These are phyloP conservation scores for Dermochelys coriacea DNA, from an alignment of 2,797 vertebrate species.

Conservation along the genomic window DNA sequence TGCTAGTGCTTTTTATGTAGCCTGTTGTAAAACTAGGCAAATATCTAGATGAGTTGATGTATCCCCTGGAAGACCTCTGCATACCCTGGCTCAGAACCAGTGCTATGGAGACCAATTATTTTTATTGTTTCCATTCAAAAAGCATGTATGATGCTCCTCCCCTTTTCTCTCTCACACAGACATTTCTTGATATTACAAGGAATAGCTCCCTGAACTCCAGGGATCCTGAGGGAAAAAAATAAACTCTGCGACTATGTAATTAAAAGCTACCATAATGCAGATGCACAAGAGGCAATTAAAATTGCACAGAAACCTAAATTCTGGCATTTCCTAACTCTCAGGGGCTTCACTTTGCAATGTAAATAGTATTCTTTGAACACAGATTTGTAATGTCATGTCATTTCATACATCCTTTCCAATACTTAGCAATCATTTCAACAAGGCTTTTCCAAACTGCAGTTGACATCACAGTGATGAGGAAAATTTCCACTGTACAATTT, in stretches of 20 bases:
- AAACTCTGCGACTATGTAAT: background rate
- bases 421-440: background rate
- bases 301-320: background rate
- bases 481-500: background rate
- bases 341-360: background rate
- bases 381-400: background rate
- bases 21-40: too few species aligned
- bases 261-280: background rate
- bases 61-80: too few species aligned
- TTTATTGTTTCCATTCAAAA: background rate
- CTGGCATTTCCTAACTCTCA: background rate
- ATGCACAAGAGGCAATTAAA: background rate
- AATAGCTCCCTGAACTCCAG: background rate
- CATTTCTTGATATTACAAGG: background rate
- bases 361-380: background rate
- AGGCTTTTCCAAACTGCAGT: background rate
- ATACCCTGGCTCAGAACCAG: too few species aligned
- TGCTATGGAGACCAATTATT: background rate
- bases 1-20: too few species aligned
- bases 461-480: background rate
- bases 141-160: background rate
- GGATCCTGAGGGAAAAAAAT: background rate
- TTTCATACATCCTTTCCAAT: background rate
- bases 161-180: background rate
- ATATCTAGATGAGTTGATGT: too few species aligned